phyloP scores from a whole-genome alignment of 2,113 vertebrate genomes.

The Indicator indicator region DNA sequence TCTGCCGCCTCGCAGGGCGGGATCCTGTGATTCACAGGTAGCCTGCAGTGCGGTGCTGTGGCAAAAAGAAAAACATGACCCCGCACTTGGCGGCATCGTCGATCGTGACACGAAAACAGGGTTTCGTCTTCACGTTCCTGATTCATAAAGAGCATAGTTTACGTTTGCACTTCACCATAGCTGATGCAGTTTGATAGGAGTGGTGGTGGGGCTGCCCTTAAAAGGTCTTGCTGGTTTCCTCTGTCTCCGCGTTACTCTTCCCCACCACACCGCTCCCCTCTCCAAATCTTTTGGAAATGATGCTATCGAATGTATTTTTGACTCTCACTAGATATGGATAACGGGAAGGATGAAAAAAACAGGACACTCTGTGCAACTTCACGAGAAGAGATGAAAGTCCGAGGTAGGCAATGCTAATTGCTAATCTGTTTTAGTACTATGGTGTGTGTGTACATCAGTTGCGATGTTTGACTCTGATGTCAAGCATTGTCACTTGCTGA shows the following conservation, averaged over 20 bases:
- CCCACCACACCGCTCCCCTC: too few relatives aligned
- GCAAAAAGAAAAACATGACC: accelerated
- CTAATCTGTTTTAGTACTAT: accelerated
- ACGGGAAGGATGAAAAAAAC: slow-evolving; percentile 28
- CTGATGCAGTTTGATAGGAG: accelerated
- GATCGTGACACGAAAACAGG: accelerated
- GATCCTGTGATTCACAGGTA: accelerated
- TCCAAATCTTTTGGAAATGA: accelerated
- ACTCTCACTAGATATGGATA: slow-evolving; percentile 60
- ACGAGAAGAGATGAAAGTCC: slow-evolving; percentile 40
- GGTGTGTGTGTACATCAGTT: accelerated
- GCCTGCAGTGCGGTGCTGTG: neutral
- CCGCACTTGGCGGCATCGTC: accelerated
- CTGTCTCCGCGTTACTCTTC: accelerated
- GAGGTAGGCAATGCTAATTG: slow-evolving; percentile 7
- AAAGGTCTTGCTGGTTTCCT: accelerated
- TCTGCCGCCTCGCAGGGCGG: neutral
- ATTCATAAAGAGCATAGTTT: accelerated
- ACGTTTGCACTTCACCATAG: accelerated
- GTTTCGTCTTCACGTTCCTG: accelerated
- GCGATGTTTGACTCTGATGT: accelerated
- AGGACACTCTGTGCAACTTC: neutral
- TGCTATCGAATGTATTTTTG: neutral
- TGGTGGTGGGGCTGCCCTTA: accelerated
- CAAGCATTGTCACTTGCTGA: accelerated